Conservation (phyloP, 2,888 invertebrate species). For the Hedya salicella region DNA sequence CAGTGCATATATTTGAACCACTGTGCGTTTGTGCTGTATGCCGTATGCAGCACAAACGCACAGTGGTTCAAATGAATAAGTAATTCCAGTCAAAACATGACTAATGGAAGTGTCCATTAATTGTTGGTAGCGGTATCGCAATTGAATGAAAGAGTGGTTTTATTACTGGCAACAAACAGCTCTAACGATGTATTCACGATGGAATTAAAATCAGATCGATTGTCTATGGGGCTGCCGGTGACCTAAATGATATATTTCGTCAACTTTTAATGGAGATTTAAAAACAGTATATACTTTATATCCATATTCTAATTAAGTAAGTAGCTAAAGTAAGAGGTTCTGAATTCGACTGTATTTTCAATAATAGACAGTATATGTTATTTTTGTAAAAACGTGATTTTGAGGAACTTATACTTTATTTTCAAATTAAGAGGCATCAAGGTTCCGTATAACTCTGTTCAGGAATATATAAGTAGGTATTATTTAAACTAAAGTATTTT, state of each 20-base stretch:
- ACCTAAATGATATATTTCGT: conserved; percentile 26
- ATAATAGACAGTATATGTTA: too few species aligned
- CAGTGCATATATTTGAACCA: too few species aligned
- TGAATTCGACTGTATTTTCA: too few species aligned
- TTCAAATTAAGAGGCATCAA: too few species aligned
- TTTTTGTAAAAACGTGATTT: too few species aligned
- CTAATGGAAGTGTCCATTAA: conserved; percentile 29
- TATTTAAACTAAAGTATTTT: too few species aligned
- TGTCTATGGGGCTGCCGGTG: conserved; percentile 25
- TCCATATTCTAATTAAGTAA: too few species aligned
- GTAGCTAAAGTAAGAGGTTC: too few species aligned
- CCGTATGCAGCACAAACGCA: background rate
- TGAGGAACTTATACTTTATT: too few species aligned
- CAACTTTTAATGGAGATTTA: background rate
- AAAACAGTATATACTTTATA: background rate
- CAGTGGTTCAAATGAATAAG: conserved; percentile 25
- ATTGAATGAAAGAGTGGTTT: conserved; percentile 36
- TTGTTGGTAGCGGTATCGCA: conserved; percentile 36
- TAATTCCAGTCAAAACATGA: conserved; percentile 30
- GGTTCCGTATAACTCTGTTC: too few species aligned
- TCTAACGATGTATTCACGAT: conserved; percentile 40
- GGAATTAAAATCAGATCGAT: conserved; percentile 42
- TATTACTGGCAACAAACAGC: conserved; percentile 35
- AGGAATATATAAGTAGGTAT: too few species aligned
- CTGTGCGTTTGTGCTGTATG: background rate